Base-by-base conservation (phyloP, 2,797 vertebrate genomes). In the Platalea minor region DNA sequence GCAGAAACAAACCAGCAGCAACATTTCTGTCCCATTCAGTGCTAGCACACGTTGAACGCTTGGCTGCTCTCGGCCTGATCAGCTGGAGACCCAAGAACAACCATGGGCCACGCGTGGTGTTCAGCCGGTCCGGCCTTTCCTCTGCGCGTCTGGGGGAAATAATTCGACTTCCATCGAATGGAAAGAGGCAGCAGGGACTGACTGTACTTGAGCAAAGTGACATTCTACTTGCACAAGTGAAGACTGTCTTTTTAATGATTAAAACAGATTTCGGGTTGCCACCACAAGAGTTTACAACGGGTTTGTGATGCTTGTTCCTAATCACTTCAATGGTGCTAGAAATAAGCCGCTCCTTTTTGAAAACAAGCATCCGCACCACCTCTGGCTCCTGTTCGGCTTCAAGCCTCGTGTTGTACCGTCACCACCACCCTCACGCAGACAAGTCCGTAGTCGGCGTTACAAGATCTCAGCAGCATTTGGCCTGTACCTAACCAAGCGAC, bases 371-470 rank as follows among this genome's bases (percentile, higher is more conserved):
- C 16, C 7, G 2, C 31, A 1, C 26, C 24, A 16, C 25, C 74
- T 2, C 2, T 2, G 37, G 46, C 48, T 85, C 48, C 65, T 6
- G 26, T 7, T 37, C 53, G 24, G 33, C 53, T 21, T 45, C 70
- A 28, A 11, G n/a, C 9, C 51, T 18, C 45, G 4, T 0, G 7
- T 6, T 13, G 20, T 7, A 10, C 37, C 9, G 6, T 10, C 57
- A 31, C 26, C 81, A 33, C 16, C 31, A 13, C 0, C 56, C 41
- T 29, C 53, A 15, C 0, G 5, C 56, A 31, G 33, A 3, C 26
- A 5, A 4, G 7, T 2, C 37, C 17, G 0, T 1, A 3, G 39
- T 6, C 12, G 4, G 11, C 7, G 1, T 5, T 7, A 15, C 13
- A 6, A 43, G 18, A 18, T 1, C 67, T 23, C 29, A 2, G 77